phyloP scores from a whole-genome alignment of 1,140 invertebrate species.

The Paraescarpia echinospica region DNA sequence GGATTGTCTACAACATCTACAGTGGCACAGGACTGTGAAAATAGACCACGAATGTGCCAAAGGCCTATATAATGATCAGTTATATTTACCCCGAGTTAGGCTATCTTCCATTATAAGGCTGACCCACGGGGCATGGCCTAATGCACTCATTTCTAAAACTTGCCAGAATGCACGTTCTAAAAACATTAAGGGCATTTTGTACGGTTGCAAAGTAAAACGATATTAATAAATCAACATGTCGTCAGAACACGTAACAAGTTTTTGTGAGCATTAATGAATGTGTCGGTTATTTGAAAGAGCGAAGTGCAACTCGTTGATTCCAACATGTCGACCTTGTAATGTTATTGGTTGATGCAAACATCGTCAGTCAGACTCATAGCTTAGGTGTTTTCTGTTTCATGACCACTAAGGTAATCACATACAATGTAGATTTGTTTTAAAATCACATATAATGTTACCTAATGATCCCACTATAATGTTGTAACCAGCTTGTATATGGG shows the following conservation, averaged over 20 bases:
- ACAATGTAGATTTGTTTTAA: too few relatives aligned
- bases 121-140: background rate
- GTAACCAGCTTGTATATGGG: background rate
- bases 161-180: background rate
- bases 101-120: background rate
- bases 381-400: too few relatives aligned
- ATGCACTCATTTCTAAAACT: background rate
- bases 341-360: too few relatives aligned
- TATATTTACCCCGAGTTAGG: background rate
- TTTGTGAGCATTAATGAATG: background rate
- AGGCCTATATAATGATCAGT: background rate
- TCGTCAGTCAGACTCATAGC: too few relatives aligned
- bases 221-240: background rate
- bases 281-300: background rate
- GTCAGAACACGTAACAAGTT: background rate
- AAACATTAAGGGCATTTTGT: background rate
- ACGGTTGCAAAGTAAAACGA: background rate
- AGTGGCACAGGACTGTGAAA: too few relatives aligned
- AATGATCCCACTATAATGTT: background rate
- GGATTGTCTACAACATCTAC: too few relatives aligned
- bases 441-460: too few relatives aligned
- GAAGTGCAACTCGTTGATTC: background rate
- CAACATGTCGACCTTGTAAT: background rate
- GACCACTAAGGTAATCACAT: too few relatives aligned
- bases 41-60: background rate